These are phyloP conservation scores for Machaerirhynchus nigripectus DNA, from an alignment of 2,113 vertebrate genomes.

Conservation along the genomic window DNA sequence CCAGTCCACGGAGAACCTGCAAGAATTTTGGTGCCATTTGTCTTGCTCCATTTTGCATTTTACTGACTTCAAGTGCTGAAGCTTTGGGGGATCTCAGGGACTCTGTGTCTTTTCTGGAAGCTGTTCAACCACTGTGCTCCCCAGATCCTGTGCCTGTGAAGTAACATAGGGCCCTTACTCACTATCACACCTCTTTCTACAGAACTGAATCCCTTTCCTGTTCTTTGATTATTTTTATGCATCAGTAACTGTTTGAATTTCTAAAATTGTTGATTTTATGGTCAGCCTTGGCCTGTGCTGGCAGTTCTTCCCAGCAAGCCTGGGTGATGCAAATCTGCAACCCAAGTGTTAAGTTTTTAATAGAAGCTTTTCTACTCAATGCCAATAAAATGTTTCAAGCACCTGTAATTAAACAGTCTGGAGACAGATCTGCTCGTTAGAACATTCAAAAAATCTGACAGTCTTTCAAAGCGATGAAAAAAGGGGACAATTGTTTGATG, in stretches of 20 bases:
- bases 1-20: not conserved
- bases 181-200: not conserved
- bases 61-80: not conserved
- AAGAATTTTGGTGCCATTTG: not conserved
- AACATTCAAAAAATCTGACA: slow-evolving; percentile 3
- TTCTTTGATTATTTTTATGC: not conserved
- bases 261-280: not conserved
- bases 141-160: not conserved
- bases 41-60: not conserved
- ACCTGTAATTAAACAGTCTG: slow-evolving; percentile 44
- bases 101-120: not conserved
- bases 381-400: slow-evolving; percentile 25
- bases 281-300: not conserved
- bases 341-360: not conserved
- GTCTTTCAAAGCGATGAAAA: not conserved
- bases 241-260: not conserved
- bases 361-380: not conserved
- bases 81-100: not conserved
- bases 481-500: not conserved
- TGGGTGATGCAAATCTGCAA: not conserved
- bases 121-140: not conserved
- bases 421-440: slow-evolving; percentile 2
- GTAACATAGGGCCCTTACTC: not conserved
- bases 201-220: not conserved
- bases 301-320: not conserved